Evolutionary conservation across 2,797 vertebrate species (phyloP), one percentile per base, ranked within the genome.

Genomic region (Microhierax caerulescens): DNA sequence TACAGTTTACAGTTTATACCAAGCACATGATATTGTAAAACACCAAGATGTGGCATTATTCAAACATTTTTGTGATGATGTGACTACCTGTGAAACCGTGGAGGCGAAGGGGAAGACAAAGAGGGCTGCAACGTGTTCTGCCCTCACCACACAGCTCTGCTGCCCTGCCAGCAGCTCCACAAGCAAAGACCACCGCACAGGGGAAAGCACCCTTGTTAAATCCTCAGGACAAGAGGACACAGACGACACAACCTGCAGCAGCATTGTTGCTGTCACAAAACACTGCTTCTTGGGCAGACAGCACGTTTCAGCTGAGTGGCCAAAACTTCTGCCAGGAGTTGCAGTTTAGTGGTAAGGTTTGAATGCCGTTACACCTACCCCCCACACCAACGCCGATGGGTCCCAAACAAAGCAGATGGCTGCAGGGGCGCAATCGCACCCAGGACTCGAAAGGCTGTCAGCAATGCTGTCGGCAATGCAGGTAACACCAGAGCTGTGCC

Each of bases 81-180:
- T 0, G 4, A 80, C n/a, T n/a, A 7, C 45, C 43, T 51, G 41
- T 4, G 7, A 94, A 85, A 77, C 48, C 0, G 0, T 2, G 5
- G 69, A 67, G n/a, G 36, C 2, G 3, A 39, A 54, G 36, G 11
- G 48, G 51, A 74, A 45, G 0, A 0, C 0, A 0, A 23, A 90
- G 51, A 64, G 41, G 27, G 43, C 36, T 30, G 32, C 0, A 3
- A 53, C 2, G 2, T 16, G 30, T 57, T 41, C 3, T 1, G 23
- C 1, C 1, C 18, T 56, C 3, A 0, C 23, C 3, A 3, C 21
- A 69, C 19, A 34, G 20, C 20, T 77, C 64, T 3, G 2, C 56
- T 82, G 57, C 59, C 57, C 47, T 32, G 34, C 16, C 64, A 60
- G 36, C 25, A 83, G 13, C 30, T 60, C 32, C 0, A 0, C 1